Evolutionary conservation across 2,888 invertebrate genomes (phyloP), one percentile per base, ranked within the genome.

Genomic region (Drosophila suboccidentalis): DNA sequence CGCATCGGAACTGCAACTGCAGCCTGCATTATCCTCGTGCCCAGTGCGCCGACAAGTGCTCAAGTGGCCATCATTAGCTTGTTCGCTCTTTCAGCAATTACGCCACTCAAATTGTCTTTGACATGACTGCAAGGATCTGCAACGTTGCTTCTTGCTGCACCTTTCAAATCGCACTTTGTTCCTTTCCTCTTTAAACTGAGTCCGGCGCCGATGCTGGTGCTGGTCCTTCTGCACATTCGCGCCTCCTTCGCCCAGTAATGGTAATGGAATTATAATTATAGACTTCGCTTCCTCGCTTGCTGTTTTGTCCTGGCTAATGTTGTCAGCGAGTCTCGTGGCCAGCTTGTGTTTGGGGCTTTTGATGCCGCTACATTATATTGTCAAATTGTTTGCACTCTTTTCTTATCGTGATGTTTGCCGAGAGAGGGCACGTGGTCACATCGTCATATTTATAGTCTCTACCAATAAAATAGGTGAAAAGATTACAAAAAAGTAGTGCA

Each of bases 261-360:
- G 82, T 90, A 90, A 91, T 91, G 90, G 90, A 91, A 91, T 88
- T 91, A 91, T 91, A 91, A 91, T 91, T 91, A 91, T 90, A 91
- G 91, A 85, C 82, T 81, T 72, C 77, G 82, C 82, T 78, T 70
- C 78, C 74, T 73, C 75, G 38, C 72, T 67, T 51, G 50, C 44
- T 61, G 57, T 65, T 46, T 46, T 53, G 55, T 60, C 62, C 58
- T 60, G 82, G 89, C 87, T 90, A 92, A 91, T 91, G 87, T 86
- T 88, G 90, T 88, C 90, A 80, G 75, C 70, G 60, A 43, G 67
- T 69, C 51, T 43, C 54, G 19, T 43, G 54, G 32, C 19, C 54
- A 32, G 55, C 47, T 71, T 51, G 61, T 39, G 70, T 68, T 71
- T 70, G 74, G 72, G 65, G 66, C 72, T 74, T 83, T 63, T 64